Conservation (phyloP, 2,888 invertebrate genomes). For the Megalurothrips usitatus region DNA sequence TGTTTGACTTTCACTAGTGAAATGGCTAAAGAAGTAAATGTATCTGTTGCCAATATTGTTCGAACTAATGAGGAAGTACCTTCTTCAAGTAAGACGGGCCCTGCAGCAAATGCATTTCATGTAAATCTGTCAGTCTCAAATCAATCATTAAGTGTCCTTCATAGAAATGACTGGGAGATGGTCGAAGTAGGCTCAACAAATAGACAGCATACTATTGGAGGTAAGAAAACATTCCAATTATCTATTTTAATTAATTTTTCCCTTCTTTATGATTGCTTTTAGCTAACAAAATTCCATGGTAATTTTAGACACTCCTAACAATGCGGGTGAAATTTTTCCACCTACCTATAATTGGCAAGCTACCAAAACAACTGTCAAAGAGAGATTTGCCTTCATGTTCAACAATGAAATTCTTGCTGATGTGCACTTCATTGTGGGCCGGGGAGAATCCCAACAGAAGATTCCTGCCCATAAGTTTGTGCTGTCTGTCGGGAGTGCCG, state of each 20-base stretch:
- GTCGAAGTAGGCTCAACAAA: not conserved
- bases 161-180: not conserved
- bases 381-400: conserved; percentile 65
- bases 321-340: not conserved
- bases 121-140: not conserved
- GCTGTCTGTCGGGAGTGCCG: conserved; percentile 74
- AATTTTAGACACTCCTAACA: not conserved
- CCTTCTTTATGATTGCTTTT: not conserved
- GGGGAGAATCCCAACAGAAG: conserved; percentile 60
- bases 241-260: not conserved
- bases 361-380: conserved; percentile 68
- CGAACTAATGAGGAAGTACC: not conserved
- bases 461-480: conserved; percentile 79
- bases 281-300: not conserved
- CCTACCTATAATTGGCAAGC: conserved; percentile 63
- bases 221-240: not conserved
- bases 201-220: not conserved
- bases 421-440: conserved; percentile 74
- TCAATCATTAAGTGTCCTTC: not conserved
- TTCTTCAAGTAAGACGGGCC: not conserved
- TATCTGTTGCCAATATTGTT: not conserved
- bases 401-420: conserved; percentile 64
- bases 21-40: not conserved
- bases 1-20: not conserved
- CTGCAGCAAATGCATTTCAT: not conserved